Conservation (phyloP, 2,797 vertebrate genomes). For the Etheostoma nigrum region DNA sequence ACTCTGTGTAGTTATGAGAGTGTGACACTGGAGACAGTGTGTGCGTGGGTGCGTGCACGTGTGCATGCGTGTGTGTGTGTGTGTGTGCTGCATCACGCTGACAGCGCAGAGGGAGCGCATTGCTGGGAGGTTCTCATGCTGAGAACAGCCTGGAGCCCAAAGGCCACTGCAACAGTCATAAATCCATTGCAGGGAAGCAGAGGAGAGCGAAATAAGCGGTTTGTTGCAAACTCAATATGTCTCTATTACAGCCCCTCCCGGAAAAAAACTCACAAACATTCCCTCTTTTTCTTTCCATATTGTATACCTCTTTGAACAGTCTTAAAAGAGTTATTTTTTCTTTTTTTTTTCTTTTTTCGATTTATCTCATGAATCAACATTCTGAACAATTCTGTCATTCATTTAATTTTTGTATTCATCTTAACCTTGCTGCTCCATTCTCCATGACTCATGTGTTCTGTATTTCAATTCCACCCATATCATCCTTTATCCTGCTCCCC, state of each 20-base stretch:
- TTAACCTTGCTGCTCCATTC: conserved; percentile 21
- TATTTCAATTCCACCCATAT: conserved; percentile 42
- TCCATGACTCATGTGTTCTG: conserved; percentile 38
- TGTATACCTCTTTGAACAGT: conserved; percentile 36
- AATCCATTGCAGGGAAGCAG: conserved; percentile 48
- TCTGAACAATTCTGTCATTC: conserved; percentile 4
- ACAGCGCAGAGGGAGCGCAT: conserved; percentile 62
- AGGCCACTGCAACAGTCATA: conserved; percentile 70
- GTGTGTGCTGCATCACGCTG: conserved; percentile 56
- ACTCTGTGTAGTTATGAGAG: conserved; percentile 6
- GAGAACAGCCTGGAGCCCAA: conserved; percentile 74
- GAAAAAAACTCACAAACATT: neutral
- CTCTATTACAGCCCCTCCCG: conserved; percentile 25
- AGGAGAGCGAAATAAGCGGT: conserved; percentile 44
- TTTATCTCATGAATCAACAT: neutral
- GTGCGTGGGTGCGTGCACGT: neutral
- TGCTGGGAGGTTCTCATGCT: conserved; percentile 72
- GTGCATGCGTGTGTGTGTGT: conserved; percentile 16
- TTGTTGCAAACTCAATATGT: conserved; percentile 34
- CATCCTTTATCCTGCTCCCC: conserved; percentile 16
- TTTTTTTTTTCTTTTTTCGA: conserved; percentile 6
- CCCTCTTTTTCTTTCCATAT: conserved; percentile 17
- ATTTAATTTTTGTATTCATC: conserved; percentile 15
- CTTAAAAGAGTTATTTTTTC: conserved; percentile 24
- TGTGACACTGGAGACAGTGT: conserved; percentile 26